Evolutionary conservation across 1,140 invertebrate species (phyloP).

Genomic region (Drosophila nannoptera): DNA sequence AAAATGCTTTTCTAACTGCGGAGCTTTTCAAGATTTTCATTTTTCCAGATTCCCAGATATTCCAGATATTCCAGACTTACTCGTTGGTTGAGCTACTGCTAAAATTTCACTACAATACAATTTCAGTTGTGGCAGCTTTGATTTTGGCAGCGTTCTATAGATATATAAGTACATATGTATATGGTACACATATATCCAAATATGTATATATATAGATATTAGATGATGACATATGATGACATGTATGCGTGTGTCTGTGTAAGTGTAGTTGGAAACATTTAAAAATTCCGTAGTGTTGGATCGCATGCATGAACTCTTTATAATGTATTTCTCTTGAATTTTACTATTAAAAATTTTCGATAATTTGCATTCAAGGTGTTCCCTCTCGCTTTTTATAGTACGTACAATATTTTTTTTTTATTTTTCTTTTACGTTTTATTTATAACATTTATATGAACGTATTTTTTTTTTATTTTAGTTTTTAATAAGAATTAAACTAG

Average conservation of each 20-base stretch:
- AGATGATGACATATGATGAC: slow-evolving; percentile 25
- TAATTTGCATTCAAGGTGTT: slow-evolving; percentile 55
- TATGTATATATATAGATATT: slow-evolving; percentile 39
- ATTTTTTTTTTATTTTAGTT: slow-evolving; percentile 57
- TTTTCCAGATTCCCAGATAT: slow-evolving; percentile 15
- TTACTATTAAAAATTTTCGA: slow-evolving; percentile 72
- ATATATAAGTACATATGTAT: slow-evolving; percentile 37
- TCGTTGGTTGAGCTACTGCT: slow-evolving; percentile 27
- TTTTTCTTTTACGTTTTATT: slow-evolving; percentile 19
- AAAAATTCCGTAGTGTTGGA: slow-evolving; percentile 45
- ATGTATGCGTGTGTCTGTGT: slow-evolving; percentile 22
- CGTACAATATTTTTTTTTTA: slow-evolving; percentile 28
- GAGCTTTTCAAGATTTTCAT: slow-evolving; percentile 13
- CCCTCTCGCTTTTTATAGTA: slow-evolving; percentile 19
- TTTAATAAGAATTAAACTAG: slow-evolving; percentile 72
- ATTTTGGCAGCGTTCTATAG: slow-evolving; percentile 61
- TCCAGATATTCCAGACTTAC: slow-evolving; percentile 4
- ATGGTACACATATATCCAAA: slow-evolving; percentile 43
- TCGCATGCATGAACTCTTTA: slow-evolving; percentile 65
- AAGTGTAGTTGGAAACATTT: slow-evolving; percentile 44
- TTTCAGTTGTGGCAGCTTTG: slow-evolving; percentile 53
- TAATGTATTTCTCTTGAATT: slow-evolving; percentile 71
- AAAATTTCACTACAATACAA: slow-evolving; percentile 52
- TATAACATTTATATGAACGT: slow-evolving; percentile 67
- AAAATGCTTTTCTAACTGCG: slow-evolving; percentile 16